phyloP scores from a whole-genome alignment of 2,888 invertebrate species.

The Hipparchia sbordonii region DNA sequence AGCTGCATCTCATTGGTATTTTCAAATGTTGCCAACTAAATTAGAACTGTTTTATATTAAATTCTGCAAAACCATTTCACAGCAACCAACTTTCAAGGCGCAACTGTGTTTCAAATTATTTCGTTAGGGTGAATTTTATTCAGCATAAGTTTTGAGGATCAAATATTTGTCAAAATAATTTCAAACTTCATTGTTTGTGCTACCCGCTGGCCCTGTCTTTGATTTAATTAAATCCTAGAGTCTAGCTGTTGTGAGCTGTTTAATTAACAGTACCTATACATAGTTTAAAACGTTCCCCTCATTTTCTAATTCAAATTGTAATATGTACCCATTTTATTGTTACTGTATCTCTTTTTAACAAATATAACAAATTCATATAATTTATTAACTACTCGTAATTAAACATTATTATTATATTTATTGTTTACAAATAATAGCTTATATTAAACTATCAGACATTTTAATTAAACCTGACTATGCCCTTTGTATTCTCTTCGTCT shows the following conservation, averaged over 20 bases:
- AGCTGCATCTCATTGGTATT: constrained; percentile 28
- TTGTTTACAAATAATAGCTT: too few relatives aligned
- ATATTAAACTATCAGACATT: too few relatives aligned
- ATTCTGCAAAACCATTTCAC: constrained; percentile 27
- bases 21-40: constrained; percentile 27
- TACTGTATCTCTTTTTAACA: too few relatives aligned
- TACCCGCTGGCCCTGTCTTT: constrained; percentile 43
- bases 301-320: not conserved
- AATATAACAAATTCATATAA: too few relatives aligned
- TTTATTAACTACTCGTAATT: too few relatives aligned
- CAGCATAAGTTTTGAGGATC: constrained; percentile 49
- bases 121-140: constrained; percentile 48
- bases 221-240: constrained; percentile 28
- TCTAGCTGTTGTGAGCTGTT: not conserved
- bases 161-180: constrained; percentile 57
- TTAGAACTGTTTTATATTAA: constrained; percentile 35
- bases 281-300: not conserved
- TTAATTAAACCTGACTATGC: too few relatives aligned
- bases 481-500: too few relatives aligned
- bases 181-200: constrained; percentile 52
- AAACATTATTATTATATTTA: too few relatives aligned
- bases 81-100: constrained; percentile 32
- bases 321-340: too few relatives aligned
- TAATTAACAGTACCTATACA: not conserved
- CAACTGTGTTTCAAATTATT: constrained; percentile 56